These are phyloP conservation scores for Caenorhabditis becei DNA, from an alignment of 2,888 invertebrate species.

Conservation along the genomic window DNA sequence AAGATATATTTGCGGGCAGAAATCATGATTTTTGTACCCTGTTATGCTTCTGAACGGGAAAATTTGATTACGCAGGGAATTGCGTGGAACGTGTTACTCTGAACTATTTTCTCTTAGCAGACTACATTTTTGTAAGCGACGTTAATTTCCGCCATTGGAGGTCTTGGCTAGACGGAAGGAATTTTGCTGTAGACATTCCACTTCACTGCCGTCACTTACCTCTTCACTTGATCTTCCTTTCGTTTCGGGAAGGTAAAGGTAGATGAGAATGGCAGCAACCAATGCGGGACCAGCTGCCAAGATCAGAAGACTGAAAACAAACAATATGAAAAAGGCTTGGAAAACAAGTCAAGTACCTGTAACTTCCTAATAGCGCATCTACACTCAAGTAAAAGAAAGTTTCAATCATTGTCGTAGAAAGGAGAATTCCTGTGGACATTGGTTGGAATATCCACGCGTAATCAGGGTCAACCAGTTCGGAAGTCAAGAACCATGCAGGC, in stretches of 20 bases:
- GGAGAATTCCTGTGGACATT: slow-evolving; percentile 75
- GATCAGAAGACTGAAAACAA: slow-evolving; percentile 69
- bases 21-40: too few relatives aligned
- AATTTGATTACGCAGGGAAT: too few relatives aligned
- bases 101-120: not conserved
- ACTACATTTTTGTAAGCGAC: slow-evolving; percentile 3
- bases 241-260: slow-evolving; percentile 79
- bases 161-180: slow-evolving; percentile 13
- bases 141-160: not conserved
- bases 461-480: slow-evolving; percentile 75
- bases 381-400: slow-evolving; percentile 76
- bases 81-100: not conserved
- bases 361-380: slow-evolving; percentile 68
- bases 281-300: slow-evolving; percentile 76
- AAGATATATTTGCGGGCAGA: not conserved
- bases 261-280: slow-evolving; percentile 73
- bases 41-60: too few relatives aligned
- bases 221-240: slow-evolving; percentile 70
- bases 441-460: slow-evolving; percentile 74
- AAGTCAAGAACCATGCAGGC: slow-evolving; percentile 81
- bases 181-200: slow-evolving; percentile 31
- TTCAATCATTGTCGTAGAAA: slow-evolving; percentile 72
- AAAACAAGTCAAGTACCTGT: too few relatives aligned
- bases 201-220: slow-evolving; percentile 55
- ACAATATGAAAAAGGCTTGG: not conserved